Evolutionary conservation across 2,113 vertebrate species (phyloP).

Genomic region (Chunga burmeisteri): DNA sequence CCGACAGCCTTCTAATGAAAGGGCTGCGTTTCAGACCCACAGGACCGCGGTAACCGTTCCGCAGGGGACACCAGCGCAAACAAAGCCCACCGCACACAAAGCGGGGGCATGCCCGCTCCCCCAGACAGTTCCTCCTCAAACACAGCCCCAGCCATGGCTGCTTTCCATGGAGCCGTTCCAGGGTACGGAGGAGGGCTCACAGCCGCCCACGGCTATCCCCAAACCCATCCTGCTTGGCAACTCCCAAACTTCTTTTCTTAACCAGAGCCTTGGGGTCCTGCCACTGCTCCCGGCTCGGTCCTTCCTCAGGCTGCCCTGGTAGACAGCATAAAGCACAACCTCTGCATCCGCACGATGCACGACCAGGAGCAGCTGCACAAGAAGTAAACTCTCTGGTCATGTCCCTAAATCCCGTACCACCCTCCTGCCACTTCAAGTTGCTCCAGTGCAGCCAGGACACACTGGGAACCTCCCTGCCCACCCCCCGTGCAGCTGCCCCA

Average conservation of each 20-base stretch:
- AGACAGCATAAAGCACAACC: neutral
- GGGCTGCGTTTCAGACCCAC: neutral
- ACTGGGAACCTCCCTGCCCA: neutral
- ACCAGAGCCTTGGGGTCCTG: neutral
- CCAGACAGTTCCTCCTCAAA: neutral
- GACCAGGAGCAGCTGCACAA: neutral
- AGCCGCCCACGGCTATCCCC: neutral
- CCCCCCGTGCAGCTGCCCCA: neutral
- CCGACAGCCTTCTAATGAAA: neutral
- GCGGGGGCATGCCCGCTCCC: no score
- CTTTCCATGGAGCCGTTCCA: neutral
- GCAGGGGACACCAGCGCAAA: neutral
- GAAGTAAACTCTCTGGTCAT: neutral
- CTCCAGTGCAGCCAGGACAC: neutral
- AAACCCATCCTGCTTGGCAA: neutral
- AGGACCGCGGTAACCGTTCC: neutral
- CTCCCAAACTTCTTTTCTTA: no score
- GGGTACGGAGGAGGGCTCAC: neutral
- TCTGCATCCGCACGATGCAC: accelerated
- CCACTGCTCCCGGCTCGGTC: neutral
- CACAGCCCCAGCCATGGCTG: neutral
- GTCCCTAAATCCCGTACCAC: neutral
- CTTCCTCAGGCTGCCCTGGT: neutral
- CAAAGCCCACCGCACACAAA: neutral
- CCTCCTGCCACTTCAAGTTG: neutral